Evolutionary conservation across 1,140 invertebrate species (phyloP).

Genomic region (Hermetia illucens): DNA sequence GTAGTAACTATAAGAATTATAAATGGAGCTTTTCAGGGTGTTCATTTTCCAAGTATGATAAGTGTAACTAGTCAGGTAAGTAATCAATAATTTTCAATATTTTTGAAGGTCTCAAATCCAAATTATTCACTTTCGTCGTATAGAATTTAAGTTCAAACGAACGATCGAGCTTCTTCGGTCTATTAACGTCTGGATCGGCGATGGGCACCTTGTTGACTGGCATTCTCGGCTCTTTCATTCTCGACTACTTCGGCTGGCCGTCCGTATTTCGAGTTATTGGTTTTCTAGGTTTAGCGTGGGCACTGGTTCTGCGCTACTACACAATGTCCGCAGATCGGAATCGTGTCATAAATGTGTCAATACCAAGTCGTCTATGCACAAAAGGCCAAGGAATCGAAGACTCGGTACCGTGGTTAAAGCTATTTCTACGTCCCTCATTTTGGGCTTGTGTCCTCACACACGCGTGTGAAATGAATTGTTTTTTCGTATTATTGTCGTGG

Average conservation of each 20-base stretch:
- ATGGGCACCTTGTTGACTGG: constrained; percentile 52
- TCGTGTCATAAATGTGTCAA: constrained; percentile 26
- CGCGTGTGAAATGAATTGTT: constrained; percentile 62
- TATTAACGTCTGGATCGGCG: constrained; percentile 48
- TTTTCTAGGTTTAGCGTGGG: constrained; percentile 31
- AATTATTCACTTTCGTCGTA: constrained; percentile 3
- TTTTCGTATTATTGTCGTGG: constrained; percentile 60
- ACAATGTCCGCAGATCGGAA: constrained; percentile 25
- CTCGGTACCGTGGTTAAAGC: constrained; percentile 25
- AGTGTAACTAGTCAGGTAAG: constrained; percentile 48
- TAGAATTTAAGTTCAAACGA: constrained; percentile 42
- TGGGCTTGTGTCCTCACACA: constrained; percentile 57
- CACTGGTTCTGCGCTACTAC: constrained; percentile 24
- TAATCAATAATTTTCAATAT: constrained; percentile 11
- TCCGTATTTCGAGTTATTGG: constrained; percentile 54
- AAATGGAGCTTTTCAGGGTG: constrained; percentile 54
- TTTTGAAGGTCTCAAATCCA: background rate
- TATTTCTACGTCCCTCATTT: constrained; percentile 21
- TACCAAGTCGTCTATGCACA: constrained; percentile 18
- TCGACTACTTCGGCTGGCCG: constrained; percentile 53
- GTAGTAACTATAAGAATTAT: constrained; percentile 45
- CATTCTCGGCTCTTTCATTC: constrained; percentile 49
- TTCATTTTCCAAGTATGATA: constrained; percentile 57
- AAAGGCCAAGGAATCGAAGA: constrained; percentile 16
- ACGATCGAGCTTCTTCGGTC: constrained; percentile 53